phyloP scores from a whole-genome alignment of 2,113 vertebrate genomes.

The Epinephelus lanceolatus region DNA sequence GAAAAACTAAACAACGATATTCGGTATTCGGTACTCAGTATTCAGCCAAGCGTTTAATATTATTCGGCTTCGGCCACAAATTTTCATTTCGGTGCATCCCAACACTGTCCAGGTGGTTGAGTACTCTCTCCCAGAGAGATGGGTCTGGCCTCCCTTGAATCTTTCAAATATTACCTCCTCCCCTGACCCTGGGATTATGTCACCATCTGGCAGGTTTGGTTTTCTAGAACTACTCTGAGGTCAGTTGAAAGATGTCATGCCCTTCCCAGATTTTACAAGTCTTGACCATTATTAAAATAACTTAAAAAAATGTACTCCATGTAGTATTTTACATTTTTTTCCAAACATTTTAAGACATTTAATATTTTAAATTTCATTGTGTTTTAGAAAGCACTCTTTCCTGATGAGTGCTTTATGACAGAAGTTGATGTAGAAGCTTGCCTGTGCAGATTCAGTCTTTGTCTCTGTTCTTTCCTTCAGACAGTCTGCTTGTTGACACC shows the following conservation, averaged over 20 bases:
- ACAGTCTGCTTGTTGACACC: conserved; percentile 79
- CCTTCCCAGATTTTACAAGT: not conserved
- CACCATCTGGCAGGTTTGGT: not conserved
- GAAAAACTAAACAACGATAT: too few species aligned
- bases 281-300: not conserved
- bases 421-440: not conserved
- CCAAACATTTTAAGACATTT: not conserved
- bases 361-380: not conserved
- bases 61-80: too few species aligned
- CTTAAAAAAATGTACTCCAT: not conserved
- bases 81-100: too few species aligned
- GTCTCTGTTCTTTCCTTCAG: conserved; percentile 50
- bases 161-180: not conserved
- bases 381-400: not conserved
- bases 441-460: not conserved
- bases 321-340: not conserved
- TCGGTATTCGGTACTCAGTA: too few species aligned
- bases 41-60: too few species aligned
- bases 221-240: not conserved
- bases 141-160: not conserved
- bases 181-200: not conserved
- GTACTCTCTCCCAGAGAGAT: not conserved
- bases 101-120: not conserved
- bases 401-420: not conserved
- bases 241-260: not conserved